Evolutionary conservation across 64 coral and sea anemone species (phyloP).

Genomic region (Actinia tenebrosa): DNA sequence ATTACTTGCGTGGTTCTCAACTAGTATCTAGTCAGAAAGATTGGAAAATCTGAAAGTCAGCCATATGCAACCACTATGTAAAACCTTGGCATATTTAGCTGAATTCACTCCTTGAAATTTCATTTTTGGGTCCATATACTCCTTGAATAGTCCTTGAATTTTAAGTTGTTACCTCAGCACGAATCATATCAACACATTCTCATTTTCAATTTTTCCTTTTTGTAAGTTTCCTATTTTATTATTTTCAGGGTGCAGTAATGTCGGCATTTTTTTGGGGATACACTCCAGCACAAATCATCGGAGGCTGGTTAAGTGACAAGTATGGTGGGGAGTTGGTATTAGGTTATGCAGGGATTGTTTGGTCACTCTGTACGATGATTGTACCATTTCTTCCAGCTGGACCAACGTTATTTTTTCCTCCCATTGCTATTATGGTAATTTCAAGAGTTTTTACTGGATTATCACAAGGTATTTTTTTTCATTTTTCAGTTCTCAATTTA

Average conservation of each 20-base stretch:
- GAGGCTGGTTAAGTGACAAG: slow-evolving; percentile 84
- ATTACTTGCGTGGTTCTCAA: too few relatives aligned
- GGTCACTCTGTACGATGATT: slow-evolving; percentile 64
- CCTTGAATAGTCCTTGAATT: too few relatives aligned
- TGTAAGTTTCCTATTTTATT: not conserved
- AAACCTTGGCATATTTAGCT: too few relatives aligned
- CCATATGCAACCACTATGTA: too few relatives aligned
- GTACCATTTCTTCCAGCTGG: slow-evolving; percentile 69
- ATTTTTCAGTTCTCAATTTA: too few relatives aligned
- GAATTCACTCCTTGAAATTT: too few relatives aligned
- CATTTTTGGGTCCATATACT: too few relatives aligned
- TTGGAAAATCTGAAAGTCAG: too few relatives aligned
- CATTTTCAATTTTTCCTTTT: too few relatives aligned
- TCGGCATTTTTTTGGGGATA: slow-evolving; percentile 92
- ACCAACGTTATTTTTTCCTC: slow-evolving; percentile 46
- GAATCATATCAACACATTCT: too few relatives aligned
- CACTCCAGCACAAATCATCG: slow-evolving; percentile 70
- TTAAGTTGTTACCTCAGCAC: too few relatives aligned
- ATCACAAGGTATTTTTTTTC: slow-evolving; percentile 51
- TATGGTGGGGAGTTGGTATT: slow-evolving; percentile 84
- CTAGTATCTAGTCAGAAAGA: too few relatives aligned
- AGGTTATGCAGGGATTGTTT: slow-evolving; percentile 58
- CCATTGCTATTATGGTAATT: slow-evolving; percentile 50
- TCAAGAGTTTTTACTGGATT: slow-evolving; percentile 65
- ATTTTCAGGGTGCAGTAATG: slow-evolving; percentile 73